Evolutionary conservation across 1,140 invertebrate species (phyloP), one percentile per base, ranked within the genome.

Genomic region (Drosophila kikkawai): DNA sequence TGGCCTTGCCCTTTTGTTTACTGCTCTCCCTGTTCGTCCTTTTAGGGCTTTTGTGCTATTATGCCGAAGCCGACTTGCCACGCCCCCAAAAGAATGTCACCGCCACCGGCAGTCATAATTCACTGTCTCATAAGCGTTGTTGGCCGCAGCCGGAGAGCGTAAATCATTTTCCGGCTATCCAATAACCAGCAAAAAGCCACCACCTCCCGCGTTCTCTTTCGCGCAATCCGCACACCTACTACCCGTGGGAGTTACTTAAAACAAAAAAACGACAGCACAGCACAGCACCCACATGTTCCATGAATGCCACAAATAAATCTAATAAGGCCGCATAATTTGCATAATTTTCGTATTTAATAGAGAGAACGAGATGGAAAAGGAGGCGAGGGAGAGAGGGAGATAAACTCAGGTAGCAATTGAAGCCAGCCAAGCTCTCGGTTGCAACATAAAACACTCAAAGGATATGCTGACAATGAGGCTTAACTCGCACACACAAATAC

Each of bases 381-480:
- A 11, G 6, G 3, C 3, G 3, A 11, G 13, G 13, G 26, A 22
- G 22, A 22, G 11, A 19, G 44, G 26, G 39, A 39, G 76, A 32
- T 58, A 57, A 50, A 45, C 67, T 45, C 69, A 71, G 83, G 82
- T 88, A 86, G 83, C 84, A 87, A 87, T 87, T 87, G 84, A 83
- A 78, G 84, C 65, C 58, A 66, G 78, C 68, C 68, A 65, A 79
- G 61, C 77, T 67, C 67, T 60, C 53, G 53, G 73, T 59, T 86
- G 78, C 75, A 70, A 68, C 85, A 91, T 90, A 90, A 90, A 91
- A 90, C 85, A 85, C 85, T 90, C 85, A 90, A 90, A 85, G 85
- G 85, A 90, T 91, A 90, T 90, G 85, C 85, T 90, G 85, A 90
- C 85, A 90, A 90, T 91, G 85, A 85, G 82, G 82, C 86, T 90